phyloP scores from a whole-genome alignment of 2,888 invertebrate genomes.

The Platypus cylindrus region DNA sequence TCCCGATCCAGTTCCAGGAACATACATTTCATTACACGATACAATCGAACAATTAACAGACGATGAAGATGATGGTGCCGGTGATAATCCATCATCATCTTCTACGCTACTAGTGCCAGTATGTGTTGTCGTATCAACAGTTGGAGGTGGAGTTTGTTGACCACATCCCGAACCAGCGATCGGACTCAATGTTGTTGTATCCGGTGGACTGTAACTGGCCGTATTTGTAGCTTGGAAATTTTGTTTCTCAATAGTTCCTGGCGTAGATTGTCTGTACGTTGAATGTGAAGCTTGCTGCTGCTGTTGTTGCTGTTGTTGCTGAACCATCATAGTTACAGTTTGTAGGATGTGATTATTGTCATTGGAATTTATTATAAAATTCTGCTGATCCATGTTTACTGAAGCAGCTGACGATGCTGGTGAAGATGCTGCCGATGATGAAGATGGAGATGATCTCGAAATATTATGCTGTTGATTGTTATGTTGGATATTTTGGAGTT shows the following conservation, averaged over 20 bases:
- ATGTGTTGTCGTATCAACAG: slow-evolving; percentile 36
- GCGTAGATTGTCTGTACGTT: slow-evolving; percentile 51
- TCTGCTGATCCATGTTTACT: slow-evolving; percentile 47
- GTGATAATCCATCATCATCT: slow-evolving; percentile 36
- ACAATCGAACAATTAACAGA: slow-evolving; percentile 33
- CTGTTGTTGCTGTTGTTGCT: slow-evolving; percentile 24
- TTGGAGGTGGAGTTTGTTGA: too few species aligned
- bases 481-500: slow-evolving; percentile 11
- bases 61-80: slow-evolving; percentile 34
- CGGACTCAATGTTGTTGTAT: slow-evolving; percentile 77
- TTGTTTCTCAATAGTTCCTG: slow-evolving; percentile 54
- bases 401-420: too few species aligned
- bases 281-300: slow-evolving; percentile 25
- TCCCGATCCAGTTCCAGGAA: slow-evolving; percentile 31
- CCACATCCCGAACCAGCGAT: slow-evolving; percentile 43
- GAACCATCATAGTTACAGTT: slow-evolving; percentile 21
- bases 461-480: slow-evolving; percentile 13
- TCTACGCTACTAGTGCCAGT: slow-evolving; percentile 32
- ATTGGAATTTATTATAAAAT: slow-evolving; percentile 39
- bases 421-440: too few species aligned
- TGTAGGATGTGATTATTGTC: slow-evolving; percentile 30
- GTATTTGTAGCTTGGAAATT: slow-evolving; percentile 34
- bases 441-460: slow-evolving; percentile 2
- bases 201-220: slow-evolving; percentile 54
- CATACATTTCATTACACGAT: slow-evolving; percentile 26